Percentiles rank a stretch among this genome's conserved stretches.
phyloP scores from a whole-genome alignment of 2,797 vertebrate genomes.

The Sarcophilus harrisii region DNA sequence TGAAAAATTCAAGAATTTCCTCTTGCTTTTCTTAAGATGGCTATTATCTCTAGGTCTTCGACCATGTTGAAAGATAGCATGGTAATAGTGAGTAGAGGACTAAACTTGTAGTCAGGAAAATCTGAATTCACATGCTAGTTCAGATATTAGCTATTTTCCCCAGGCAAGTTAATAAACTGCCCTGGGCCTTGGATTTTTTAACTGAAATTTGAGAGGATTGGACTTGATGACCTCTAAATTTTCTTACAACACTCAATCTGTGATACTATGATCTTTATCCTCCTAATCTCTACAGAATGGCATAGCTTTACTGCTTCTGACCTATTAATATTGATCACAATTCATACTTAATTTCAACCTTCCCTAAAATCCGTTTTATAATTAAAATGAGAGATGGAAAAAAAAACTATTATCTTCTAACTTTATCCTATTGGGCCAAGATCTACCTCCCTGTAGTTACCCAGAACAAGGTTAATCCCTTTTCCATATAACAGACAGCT shows the following conservation, averaged over 20 bases:
- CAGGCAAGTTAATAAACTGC: not conserved
- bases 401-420: not conserved
- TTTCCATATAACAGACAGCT: not conserved
- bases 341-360: not conserved
- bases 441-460: not conserved
- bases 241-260: not conserved
- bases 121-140: not conserved
- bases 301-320: not conserved
- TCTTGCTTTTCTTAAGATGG: not conserved
- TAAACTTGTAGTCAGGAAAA: not conserved
- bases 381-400: not conserved
- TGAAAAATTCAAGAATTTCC: not conserved
- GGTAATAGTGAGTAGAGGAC: not conserved
- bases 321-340: not conserved
- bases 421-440: not conserved
- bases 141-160: not conserved
- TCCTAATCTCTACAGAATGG: not conserved
- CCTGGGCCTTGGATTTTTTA: not conserved
- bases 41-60: not conserved
- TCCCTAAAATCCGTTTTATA: not conserved
- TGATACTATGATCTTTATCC: not conserved
- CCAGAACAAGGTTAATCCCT: not conserved
- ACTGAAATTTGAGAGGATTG: not conserved
- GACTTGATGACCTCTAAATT: not conserved
- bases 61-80: not conserved